These are phyloP conservation scores for Smittia aterrima DNA, from an alignment of 2,888 invertebrate genomes.

Conservation along the genomic window DNA sequence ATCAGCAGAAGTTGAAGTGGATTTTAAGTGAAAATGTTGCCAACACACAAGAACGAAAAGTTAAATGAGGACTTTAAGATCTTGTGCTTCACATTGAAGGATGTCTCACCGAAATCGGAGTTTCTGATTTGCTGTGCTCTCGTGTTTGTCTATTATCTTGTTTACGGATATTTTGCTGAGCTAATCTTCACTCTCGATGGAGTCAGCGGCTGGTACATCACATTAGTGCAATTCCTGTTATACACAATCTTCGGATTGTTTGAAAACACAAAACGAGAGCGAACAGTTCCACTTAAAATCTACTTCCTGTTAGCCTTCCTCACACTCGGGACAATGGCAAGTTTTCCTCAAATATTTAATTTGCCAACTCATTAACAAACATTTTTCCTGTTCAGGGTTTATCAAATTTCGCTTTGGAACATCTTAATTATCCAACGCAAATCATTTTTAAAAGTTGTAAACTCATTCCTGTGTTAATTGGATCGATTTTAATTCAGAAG, in stretches of 20 bases:
- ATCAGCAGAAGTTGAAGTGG: not conserved
- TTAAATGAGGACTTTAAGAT: constrained; percentile 56
- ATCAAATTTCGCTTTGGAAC: constrained; percentile 90
- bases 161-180: constrained; percentile 92
- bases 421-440: constrained; percentile 95
- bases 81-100: constrained; percentile 61
- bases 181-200: constrained; percentile 87
- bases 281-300: constrained; percentile 76
- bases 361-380: not conserved
- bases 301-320: constrained; percentile 81
- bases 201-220: constrained; percentile 88
- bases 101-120: constrained; percentile 55
- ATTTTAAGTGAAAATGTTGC: not conserved
- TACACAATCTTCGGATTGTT: constrained; percentile 77
- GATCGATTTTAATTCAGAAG: constrained; percentile 88
- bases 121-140: constrained; percentile 74
- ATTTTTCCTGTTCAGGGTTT: constrained; percentile 60
- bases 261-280: constrained; percentile 65
- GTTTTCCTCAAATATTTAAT: not conserved
- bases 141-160: constrained; percentile 81
- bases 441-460: constrained; percentile 98
- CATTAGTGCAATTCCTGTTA: constrained; percentile 84
- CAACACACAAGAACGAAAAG: constrained; percentile 26
- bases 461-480: constrained; percentile 90
- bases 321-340: constrained; percentile 85